Evolutionary conservation across 2,113 vertebrate genomes (phyloP), one percentile per base, ranked within the genome.

Genomic region (Nicator chloris): DNA sequence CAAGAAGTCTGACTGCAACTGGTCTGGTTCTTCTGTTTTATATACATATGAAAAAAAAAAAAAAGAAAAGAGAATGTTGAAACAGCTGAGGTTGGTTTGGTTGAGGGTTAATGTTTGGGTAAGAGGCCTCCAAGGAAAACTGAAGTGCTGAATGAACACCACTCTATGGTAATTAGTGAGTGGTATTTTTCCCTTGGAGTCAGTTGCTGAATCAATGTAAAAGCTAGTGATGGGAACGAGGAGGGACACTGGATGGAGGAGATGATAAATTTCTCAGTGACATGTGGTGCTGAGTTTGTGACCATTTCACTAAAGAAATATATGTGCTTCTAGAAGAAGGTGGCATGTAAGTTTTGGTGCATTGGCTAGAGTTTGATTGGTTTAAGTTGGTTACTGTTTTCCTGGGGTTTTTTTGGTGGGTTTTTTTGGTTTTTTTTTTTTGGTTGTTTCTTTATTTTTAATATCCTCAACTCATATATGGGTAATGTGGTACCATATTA

Each of bases 31-130:
- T 88, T 71, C 75, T 92, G 66, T 91, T 90, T 82, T 81, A 83
- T 88, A 35, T 69, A 51, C 31, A 19, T 80, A 68, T 73, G 56
- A 59, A 61, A 73, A 60, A 23, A 59, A 21, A 35, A 47, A 61
- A 80, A 59, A 70, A 51, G 22, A 30, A 40, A 79, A 49, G 30
- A 59, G 82, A 96, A 81, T 96, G 93, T 97, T 97, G 96, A 96
- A 96, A 96, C 94, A 96, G 95, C 96, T 96, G 95, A 97, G 61
- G 88, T 60, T 93, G 80, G 96, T 95, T 96, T 95, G 92, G 93
- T 96, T 88, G 95, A 92, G 82, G 93, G 88, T 95, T 96, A 92
- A 78, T 95, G 94, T 96, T 96, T 97, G 93, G 49, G 88, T 94
- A 96, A 86, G 95, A 92, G 96, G 49, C 86, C 94, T 96, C 96